Percentiles rank a stretch among this genome's conserved stretches.
Conservation (phyloP, 2,888 invertebrate genomes). For the Sabatieria punctata region DNA sequence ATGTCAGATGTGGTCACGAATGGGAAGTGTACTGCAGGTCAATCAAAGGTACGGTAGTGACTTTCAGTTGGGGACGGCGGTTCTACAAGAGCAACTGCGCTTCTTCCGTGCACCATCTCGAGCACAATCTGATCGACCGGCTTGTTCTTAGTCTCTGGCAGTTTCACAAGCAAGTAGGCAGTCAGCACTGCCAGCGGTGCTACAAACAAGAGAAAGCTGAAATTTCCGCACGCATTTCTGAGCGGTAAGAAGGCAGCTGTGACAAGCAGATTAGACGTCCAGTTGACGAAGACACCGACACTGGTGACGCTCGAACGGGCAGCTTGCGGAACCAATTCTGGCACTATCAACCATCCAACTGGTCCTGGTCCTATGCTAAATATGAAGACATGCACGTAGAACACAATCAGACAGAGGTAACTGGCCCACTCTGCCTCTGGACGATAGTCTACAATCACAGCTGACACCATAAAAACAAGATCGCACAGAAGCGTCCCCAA, state of each 20-base stretch:
- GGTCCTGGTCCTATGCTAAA: background rate
- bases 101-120: background rate
- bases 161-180: background rate
- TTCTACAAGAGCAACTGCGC: no score
- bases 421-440: background rate
- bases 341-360: background rate
- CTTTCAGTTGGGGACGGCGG: no score
- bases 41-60: no score
- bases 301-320: background rate
- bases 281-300: background rate
- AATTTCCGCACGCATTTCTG: background rate
- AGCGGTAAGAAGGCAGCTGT: background rate
- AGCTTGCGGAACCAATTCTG: background rate
- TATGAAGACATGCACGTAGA: background rate
- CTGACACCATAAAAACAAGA: background rate
- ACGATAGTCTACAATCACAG: background rate
- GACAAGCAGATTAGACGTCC: background rate
- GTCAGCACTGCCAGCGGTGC: background rate
- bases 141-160: conserved; percentile 1
- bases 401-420: background rate
- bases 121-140: background rate
- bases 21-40: no score
- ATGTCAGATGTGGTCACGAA: no score
- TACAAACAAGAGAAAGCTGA: background rate
- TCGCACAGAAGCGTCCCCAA: background rate